These are phyloP conservation scores for Lampropteryx suffumata DNA, from an alignment of 2,888 invertebrate genomes.

Conservation along the genomic window DNA sequence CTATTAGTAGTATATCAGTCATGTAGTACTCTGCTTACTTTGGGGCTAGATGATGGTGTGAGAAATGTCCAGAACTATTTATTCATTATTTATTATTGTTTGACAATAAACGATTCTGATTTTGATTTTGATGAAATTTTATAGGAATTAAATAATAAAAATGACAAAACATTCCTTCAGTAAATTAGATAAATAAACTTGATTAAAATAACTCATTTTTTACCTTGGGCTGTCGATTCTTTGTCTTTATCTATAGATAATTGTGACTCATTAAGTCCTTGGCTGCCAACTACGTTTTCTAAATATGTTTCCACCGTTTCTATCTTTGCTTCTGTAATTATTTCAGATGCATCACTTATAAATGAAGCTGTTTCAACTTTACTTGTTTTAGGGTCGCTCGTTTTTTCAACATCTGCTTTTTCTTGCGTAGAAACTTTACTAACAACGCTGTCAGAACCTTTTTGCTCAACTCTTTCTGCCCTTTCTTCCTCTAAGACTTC, in stretches of 20 bases:
- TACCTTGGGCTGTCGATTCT: constrained; percentile 13
- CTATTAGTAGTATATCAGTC: too few species aligned
- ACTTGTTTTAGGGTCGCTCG: neutral
- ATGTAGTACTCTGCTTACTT: too few species aligned
- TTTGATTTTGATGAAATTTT: too few species aligned
- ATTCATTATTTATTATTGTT: too few species aligned
- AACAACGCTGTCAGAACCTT: neutral
- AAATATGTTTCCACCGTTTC: neutral
- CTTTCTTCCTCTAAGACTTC: too few species aligned
- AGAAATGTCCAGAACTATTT: too few species aligned
- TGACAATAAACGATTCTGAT: too few species aligned
- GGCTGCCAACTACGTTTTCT: neutral
- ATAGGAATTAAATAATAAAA: too few species aligned
- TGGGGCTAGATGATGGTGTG: too few species aligned
- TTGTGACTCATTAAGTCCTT: constrained; percentile 9
- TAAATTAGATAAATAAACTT: too few species aligned
- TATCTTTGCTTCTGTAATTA: neutral
- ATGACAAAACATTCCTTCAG: too few species aligned
- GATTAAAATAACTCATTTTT: too few species aligned
- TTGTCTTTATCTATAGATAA: constrained; percentile 12
- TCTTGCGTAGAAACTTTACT: neutral
- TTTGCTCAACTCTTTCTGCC: neutral
- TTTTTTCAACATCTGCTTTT: neutral
- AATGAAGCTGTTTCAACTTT: neutral
- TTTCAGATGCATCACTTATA: neutral